Conservation (phyloP, 2,113 vertebrate species). For the Bagarius yarrelli region DNA sequence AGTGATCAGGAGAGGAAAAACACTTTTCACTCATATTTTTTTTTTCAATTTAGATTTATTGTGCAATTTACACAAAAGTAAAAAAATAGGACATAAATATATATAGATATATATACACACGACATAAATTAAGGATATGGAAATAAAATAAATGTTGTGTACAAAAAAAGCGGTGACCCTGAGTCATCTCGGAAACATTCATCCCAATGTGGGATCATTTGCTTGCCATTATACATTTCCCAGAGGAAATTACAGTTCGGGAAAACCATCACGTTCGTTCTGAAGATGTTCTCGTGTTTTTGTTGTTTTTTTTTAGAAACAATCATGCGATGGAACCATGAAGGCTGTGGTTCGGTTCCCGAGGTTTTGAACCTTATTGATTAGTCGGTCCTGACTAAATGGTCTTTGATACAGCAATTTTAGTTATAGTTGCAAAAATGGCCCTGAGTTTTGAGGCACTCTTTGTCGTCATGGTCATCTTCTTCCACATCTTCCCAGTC, state of each 20-base stretch:
- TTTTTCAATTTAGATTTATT: conserved; percentile 46
- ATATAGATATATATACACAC: conserved; percentile 55
- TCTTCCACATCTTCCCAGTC: conserved; percentile 53
- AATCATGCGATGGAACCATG: background rate
- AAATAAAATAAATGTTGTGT: conserved; percentile 46
- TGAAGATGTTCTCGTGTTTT: background rate
- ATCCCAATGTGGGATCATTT: conserved; percentile 63
- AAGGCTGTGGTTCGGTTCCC: background rate
- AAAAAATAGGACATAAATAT: conserved; percentile 56
- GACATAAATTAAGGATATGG: conserved; percentile 59
- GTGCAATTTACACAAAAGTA: conserved; percentile 56
- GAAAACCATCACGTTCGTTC: background rate
- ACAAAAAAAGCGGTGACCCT: conserved; percentile 53
- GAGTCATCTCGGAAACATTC: conserved; percentile 52
- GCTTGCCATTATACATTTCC: conserved; percentile 32
- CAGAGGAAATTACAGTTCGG: conserved; percentile 37
- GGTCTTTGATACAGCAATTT: conserved; percentile 6
- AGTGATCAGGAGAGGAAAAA: conserved; percentile 3
- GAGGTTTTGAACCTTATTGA: background rate
- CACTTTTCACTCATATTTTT: background rate
- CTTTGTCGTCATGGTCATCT: background rate
- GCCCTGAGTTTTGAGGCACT: conserved; percentile 45
- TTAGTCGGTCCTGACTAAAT: background rate
- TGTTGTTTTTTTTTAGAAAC: conserved; percentile 1
- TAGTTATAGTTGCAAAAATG: conserved; percentile 57